Base-by-base conservation (phyloP, 2,888 invertebrate genomes). In the Torymus aiolomorphi region DNA sequence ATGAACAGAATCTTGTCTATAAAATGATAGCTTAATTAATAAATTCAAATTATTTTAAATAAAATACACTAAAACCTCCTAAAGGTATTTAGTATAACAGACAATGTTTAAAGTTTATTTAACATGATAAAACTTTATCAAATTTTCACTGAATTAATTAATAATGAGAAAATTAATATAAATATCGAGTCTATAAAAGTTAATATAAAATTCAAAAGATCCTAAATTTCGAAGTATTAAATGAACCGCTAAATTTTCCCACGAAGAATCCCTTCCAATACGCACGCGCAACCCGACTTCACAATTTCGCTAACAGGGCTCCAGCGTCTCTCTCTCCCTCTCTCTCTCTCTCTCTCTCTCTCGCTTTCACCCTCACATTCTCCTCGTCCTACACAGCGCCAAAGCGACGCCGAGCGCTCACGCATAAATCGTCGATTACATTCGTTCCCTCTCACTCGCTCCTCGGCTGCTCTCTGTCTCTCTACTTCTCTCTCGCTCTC, bases 371-470 rank as follows among this genome's bases (percentile, higher is more conserved):
- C 42, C 42, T 42, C 42, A 42, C 42, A 42, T 42, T 42, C 42
- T 80, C 75, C 81, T 72, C 70, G 18, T 78, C 78, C 72, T 66
- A 10, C 63, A 67, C 71, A 78, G 52, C 66, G 18, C 54, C 62
- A 74, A 78, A 78, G 73, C 67, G 67, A 73, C 72, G 69, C 69
- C 78, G 75, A 77, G 81, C 81, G 81, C 83, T 83, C 81, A 81
- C 82, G 81, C 83, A 84, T 84, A 84, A 85, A 85, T 84, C 83
- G 83, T 79, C 80, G 83, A 83, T 84, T 84, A 84, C 83, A 78
- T 63, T 78, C 70, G 65, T 57, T 57, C 66, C 16, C 75, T 24
- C 51, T 52, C n/a, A n/a, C n/a, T n/a, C n/a, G n/a, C n/a, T n/a
- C n/a, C n/a, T n/a, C n/a, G n/a, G n/a, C n/a, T n/a, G n/a, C 31